A percentile compares a stretch with the other conserved stretches of the same genome.
These are phyloP conservation scores for Sphaeridia pumilis DNA, from an alignment of 2,888 invertebrate genomes.

Conservation along the genomic window DNA sequence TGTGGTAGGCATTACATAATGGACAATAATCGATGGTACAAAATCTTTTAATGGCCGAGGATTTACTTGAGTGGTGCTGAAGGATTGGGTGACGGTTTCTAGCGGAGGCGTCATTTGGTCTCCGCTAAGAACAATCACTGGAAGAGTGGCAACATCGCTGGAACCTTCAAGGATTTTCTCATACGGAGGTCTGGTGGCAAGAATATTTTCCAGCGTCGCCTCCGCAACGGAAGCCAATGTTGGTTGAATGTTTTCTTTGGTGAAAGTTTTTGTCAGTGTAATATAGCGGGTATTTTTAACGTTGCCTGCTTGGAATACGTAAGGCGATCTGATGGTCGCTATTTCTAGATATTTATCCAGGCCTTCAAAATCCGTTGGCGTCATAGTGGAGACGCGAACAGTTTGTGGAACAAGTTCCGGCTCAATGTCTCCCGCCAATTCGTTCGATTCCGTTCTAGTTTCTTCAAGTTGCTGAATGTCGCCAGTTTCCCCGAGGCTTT, in stretches of 20 bases:
- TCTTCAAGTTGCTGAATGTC: conserved; percentile 29
- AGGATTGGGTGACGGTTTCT: conserved; percentile 79
- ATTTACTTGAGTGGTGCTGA: conserved; percentile 65
- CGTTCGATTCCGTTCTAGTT: conserved; percentile 33
- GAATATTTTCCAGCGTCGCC: conserved; percentile 56
- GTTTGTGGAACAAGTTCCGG: conserved; percentile 54
- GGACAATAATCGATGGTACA: neutral
- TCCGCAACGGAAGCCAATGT: conserved; percentile 32
- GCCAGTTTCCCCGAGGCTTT: conserved; percentile 19
- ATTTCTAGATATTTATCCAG: conserved; percentile 65
- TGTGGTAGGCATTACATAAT: too few relatives aligned
- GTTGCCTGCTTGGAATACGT: conserved; percentile 76
- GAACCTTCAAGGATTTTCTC: conserved; percentile 54
- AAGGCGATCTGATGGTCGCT: conserved; percentile 79
- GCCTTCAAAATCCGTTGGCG: conserved; percentile 71
- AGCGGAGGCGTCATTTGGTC: conserved; percentile 73
- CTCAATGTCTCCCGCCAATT: conserved; percentile 24
- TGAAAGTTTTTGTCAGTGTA: conserved; percentile 53
- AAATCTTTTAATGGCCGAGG: neutral
- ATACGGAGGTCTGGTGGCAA: conserved; percentile 66
- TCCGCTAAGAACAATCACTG: conserved; percentile 61
- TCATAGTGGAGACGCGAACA: conserved; percentile 75
- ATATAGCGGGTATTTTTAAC: conserved; percentile 76
- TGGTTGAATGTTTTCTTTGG: conserved; percentile 32
- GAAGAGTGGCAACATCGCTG: conserved; percentile 58